A percentile compares a stretch with the other conserved stretches of the same genome.
phyloP scores from a whole-genome alignment of 2,113 vertebrate genomes.

The Megaceryle torquata region DNA sequence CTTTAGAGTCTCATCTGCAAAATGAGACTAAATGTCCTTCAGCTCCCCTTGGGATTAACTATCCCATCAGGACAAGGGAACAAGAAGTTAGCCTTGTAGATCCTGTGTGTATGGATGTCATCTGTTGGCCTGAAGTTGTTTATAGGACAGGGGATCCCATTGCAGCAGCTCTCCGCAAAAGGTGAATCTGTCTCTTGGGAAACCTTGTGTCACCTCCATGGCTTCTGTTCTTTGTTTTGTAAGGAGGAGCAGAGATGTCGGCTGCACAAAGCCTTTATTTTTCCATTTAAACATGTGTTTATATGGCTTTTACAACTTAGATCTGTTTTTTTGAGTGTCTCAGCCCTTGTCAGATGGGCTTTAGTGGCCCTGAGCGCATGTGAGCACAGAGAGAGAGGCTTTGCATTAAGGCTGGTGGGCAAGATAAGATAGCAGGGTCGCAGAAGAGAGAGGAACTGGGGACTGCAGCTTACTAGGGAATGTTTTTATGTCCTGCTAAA shows the following conservation, averaged over 20 bases:
- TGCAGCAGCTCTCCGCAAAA: neutral
- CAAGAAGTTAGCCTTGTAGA: neutral
- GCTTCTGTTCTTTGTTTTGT: neutral
- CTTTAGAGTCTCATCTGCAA: neutral
- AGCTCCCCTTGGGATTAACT: neutral
- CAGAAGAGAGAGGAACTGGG: neutral
- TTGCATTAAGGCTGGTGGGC: neutral
- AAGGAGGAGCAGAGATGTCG: neutral
- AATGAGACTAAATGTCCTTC: neutral
- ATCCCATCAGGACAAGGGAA: neutral
- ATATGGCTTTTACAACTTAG: neutral
- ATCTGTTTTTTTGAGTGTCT: neutral
- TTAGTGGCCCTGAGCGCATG: neutral
- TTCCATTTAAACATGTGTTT: neutral
- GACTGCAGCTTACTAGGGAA: neutral
- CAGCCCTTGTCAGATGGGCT: neutral
- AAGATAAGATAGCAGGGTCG: neutral
- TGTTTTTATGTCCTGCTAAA: neutral
- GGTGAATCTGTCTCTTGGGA: neutral
- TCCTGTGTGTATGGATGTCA: accelerated
- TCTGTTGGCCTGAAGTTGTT: neutral
- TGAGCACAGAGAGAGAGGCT: neutral
- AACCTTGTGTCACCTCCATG: neutral
- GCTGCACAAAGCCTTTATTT: neutral
- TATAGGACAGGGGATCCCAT: neutral